Conservation (phyloP, 1,140 invertebrate genomes). For the Orius insidiosus region DNA sequence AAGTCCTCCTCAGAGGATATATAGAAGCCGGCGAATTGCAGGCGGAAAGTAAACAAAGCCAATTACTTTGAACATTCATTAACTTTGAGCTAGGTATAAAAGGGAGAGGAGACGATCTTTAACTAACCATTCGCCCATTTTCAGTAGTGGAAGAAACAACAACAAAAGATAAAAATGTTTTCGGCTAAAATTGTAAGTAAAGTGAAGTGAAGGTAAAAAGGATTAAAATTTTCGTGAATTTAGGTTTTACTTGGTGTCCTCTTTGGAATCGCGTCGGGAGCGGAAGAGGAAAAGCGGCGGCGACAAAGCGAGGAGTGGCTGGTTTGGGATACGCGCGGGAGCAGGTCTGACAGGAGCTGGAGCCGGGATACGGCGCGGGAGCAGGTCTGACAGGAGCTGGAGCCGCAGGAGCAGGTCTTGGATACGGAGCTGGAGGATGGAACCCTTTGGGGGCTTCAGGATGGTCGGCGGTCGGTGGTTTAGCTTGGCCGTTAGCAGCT, state of each 20-base stretch:
- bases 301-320: conserved; percentile 11
- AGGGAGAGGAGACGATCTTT: conserved; percentile 1
- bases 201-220: conserved; percentile 1
- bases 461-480: neutral
- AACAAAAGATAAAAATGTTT: neutral
- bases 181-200: neutral
- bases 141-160: conserved; percentile 7
- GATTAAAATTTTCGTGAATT: neutral
- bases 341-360: conserved; percentile 1
- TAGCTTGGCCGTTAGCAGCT: conserved; percentile 11
- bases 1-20: too few species aligned
- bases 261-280: neutral
- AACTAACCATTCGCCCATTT: conserved; percentile 5
- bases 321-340: neutral
- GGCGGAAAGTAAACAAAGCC: conserved; percentile 14
- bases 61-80: conserved; percentile 2
- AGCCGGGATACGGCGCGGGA: conserved; percentile 8
- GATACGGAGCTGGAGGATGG: too few species aligned
- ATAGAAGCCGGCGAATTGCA: neutral
- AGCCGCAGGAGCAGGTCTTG: too few species aligned
- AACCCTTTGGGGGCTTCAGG: neutral
- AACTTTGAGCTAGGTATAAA: too few species aligned
- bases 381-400: too few species aligned
- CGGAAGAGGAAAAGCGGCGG: conserved; percentile 3
- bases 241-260: conserved; percentile 1